Percentiles rank a stretch among this genome's conserved stretches.
Evolutionary conservation across 1,140 invertebrate species (phyloP).

Genomic region (Arctopsyche grandis): DNA sequence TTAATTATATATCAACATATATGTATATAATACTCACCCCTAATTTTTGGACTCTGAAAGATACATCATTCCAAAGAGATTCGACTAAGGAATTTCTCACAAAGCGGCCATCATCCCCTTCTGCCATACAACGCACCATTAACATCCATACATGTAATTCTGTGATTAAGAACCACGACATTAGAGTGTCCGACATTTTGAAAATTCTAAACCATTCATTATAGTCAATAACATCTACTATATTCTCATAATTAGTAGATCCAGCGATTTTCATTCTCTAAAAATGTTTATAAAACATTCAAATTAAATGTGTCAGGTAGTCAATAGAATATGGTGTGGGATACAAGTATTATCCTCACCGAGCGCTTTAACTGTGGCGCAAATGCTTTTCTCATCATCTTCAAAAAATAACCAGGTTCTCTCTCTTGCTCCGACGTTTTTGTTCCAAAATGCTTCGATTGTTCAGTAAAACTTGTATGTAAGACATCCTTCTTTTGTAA

Average conservation of each 20-base stretch:
- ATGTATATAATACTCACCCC: conserved; percentile 67
- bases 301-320: not conserved
- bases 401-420: conserved; percentile 62
- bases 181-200: conserved; percentile 80
- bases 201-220: conserved; percentile 72
- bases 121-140: conserved; percentile 78
- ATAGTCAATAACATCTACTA: conserved; percentile 72
- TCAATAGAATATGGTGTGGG: not conserved
- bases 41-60: conserved; percentile 75
- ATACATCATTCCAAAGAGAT: conserved; percentile 85
- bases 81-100: conserved; percentile 79
- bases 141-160: conserved; percentile 89
- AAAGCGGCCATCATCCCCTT: conserved; percentile 75
- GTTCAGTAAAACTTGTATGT: not conserved
- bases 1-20: no score
- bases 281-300: conserved; percentile 52
- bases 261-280: conserved; percentile 70
- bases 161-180: conserved; percentile 85
- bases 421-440: not conserved
- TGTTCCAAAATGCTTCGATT: not conserved
- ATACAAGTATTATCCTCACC: conserved; percentile 4
- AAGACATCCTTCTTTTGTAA: not conserved
- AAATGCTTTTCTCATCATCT: conserved; percentile 63
- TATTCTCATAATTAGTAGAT: conserved; percentile 72
- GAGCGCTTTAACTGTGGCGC: not conserved